phyloP scores from a whole-genome alignment of 2,888 invertebrate genomes.

The Epirrhoe alternata region DNA sequence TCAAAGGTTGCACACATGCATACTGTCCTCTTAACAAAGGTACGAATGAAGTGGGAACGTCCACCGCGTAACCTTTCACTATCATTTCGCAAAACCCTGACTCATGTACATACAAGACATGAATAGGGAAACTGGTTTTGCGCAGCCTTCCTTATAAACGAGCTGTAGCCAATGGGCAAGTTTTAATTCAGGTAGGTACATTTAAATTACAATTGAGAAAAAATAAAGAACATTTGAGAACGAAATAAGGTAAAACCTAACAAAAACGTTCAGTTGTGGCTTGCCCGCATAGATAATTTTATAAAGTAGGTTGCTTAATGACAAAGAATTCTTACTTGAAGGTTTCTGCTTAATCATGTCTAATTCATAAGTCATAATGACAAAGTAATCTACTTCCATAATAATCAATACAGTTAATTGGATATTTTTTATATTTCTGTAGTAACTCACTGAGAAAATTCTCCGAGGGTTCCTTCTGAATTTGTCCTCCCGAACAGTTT shows the following conservation, averaged over 20 bases:
- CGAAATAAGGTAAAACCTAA: background rate
- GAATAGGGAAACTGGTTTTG: background rate
- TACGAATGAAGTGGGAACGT: background rate
- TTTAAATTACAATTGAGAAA: background rate
- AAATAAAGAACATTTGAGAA: background rate
- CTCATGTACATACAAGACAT: background rate
- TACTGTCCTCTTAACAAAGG: background rate
- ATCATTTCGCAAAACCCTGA: constrained; percentile 4
- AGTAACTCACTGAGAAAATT: no score
- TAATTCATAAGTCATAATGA: background rate
- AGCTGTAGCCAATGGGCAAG: background rate
- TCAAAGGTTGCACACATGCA: background rate
- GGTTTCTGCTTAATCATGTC: background rate
- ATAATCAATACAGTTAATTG: background rate
- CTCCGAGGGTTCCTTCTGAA: no score
- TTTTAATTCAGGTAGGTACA: background rate
- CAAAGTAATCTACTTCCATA: background rate
- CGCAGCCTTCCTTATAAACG: background rate
- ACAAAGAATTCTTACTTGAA: background rate
- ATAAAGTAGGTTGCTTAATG: background rate
- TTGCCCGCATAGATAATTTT: constrained; percentile 3
- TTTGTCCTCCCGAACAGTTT: no score
- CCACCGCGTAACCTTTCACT: background rate
- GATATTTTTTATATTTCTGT: background rate
- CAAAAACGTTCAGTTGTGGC: background rate